Percentiles rank a stretch among this genome's conserved stretches.
Conservation (phyloP, 2,113 vertebrate species). For the Brachypodius melanocephalos region DNA sequence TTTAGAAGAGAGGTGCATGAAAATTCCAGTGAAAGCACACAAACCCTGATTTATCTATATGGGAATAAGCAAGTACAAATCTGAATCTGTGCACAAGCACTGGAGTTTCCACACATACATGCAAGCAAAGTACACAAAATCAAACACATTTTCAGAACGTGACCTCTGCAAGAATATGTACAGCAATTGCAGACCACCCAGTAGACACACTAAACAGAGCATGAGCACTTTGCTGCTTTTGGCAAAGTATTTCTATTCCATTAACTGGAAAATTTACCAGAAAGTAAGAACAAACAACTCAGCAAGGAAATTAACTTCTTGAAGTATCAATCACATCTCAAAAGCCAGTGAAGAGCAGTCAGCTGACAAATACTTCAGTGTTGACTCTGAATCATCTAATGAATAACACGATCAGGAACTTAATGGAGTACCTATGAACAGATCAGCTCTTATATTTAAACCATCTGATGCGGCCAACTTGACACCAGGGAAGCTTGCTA, state of each 20-base stretch:
- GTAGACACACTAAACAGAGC: slow-evolving; percentile 12
- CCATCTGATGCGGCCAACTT: neutral
- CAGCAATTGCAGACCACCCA: slow-evolving; percentile 46
- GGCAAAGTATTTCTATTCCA: neutral
- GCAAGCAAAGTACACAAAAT: slow-evolving; percentile 48
- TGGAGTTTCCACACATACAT: slow-evolving; percentile 44
- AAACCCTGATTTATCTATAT: neutral
- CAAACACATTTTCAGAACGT: neutral
- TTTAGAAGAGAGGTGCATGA: neutral
- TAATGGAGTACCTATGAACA: neutral
- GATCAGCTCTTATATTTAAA: neutral
- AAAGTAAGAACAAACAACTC: slow-evolving; percentile 19
- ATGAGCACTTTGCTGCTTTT: slow-evolving; percentile 19
- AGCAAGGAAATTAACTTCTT: slow-evolving; percentile 9
- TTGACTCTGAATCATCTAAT: neutral
- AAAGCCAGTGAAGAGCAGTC: neutral
- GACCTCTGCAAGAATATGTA: slow-evolving; percentile 52
- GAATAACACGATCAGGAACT: neutral
- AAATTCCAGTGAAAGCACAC: slow-evolving; percentile 49
- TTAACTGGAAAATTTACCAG: neutral
- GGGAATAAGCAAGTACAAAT: neutral
- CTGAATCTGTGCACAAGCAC: slow-evolving; percentile 16
- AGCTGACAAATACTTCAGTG: neutral
- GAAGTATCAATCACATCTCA: slow-evolving; percentile 1
- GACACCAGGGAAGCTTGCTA: neutral